phyloP scores from a whole-genome alignment of 2,113 vertebrate genomes.

The Hippocampus barbouri region DNA sequence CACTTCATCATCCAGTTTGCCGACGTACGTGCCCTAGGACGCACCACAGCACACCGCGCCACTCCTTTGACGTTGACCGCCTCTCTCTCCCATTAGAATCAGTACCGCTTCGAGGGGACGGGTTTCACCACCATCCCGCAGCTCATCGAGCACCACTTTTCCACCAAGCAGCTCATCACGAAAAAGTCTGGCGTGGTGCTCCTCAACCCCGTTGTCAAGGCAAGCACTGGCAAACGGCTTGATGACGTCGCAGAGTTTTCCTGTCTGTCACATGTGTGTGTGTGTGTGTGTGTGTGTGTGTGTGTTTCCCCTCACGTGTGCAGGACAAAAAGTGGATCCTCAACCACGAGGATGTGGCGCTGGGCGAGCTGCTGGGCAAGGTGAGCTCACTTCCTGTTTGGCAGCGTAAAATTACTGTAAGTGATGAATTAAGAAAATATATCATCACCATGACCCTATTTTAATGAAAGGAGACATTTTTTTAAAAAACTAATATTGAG shows the following conservation, averaged over 20 bases:
- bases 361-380: conserved; percentile 92
- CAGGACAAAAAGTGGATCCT: conserved; percentile 98
- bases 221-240: conserved; percentile 34
- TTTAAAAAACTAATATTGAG: no score
- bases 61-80: not conserved
- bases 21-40: conserved; percentile 74
- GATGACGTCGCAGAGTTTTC: not conserved
- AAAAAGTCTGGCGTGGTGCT: conserved; percentile 96
- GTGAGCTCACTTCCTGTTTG: conserved; percentile 65
- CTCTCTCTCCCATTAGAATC: conserved; percentile 70
- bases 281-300: no score
- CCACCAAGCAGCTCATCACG: conserved; percentile 93
- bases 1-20: conserved; percentile 99
- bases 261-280: not conserved
- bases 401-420: no score
- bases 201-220: conserved; percentile 90
- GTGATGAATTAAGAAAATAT: not conserved
- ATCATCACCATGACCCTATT: no score
- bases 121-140: conserved; percentile 94
- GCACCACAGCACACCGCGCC: not conserved
- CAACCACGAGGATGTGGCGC: conserved; percentile 89
- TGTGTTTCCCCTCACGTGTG: not conserved
- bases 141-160: conserved; percentile 93
- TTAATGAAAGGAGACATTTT: no score
- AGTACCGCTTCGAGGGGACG: conserved; percentile 94